Percentiles rank a stretch among this genome's conserved stretches.
Conservation (phyloP, 1,140 invertebrate species). For the Dinoponera quadriceps region DNA sequence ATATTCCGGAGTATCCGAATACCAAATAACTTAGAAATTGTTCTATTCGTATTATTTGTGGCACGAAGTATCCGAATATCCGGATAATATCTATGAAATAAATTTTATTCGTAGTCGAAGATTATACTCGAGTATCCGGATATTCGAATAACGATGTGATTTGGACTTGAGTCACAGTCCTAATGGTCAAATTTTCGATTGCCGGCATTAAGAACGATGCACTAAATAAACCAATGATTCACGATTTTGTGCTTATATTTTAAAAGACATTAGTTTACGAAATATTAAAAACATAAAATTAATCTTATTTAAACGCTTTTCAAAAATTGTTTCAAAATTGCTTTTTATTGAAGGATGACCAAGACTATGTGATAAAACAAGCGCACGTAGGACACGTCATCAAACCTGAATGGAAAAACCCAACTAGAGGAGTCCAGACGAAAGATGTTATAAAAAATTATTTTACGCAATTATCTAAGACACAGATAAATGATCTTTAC, state of each 20-base stretch:
- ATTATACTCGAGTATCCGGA: no score
- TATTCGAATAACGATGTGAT: no score
- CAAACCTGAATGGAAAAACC: constrained; percentile 93
- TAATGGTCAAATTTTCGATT: constrained; percentile 10
- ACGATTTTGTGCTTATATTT: constrained; percentile 19
- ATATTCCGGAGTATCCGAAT: no score
- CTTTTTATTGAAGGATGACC: constrained; percentile 89
- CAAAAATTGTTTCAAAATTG: constrained; percentile 16
- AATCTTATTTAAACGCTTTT: background rate
- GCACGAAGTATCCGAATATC: no score
- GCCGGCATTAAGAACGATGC: background rate
- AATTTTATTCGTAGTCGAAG: no score
- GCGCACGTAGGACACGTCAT: constrained; percentile 91
- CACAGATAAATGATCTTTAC: constrained; percentile 92
- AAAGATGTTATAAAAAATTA: constrained; percentile 90
- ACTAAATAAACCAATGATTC: background rate
- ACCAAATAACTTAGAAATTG: no score
- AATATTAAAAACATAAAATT: background rate
- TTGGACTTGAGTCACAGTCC: no score
- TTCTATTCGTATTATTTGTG: no score
- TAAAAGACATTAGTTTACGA: constrained; percentile 20
- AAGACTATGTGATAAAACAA: constrained; percentile 92
- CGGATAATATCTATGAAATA: no score
- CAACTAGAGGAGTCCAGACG: constrained; percentile 90
- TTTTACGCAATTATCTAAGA: constrained; percentile 90